Evolutionary conservation across 2,888 invertebrate genomes (phyloP).

Genomic region (Diadegma fenestrale): DNA sequence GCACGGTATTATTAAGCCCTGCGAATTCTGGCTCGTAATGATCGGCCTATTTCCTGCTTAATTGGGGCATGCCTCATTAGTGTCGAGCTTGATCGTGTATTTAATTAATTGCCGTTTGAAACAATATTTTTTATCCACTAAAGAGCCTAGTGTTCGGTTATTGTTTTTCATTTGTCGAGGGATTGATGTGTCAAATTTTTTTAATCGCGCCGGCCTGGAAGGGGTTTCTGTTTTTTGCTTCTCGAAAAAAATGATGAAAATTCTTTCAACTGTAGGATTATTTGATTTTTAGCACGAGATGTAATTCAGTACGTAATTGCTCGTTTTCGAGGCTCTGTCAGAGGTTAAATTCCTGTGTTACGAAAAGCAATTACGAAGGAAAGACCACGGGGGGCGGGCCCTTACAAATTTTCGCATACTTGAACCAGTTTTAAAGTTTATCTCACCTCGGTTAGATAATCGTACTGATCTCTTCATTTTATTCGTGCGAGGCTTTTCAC

Average conservation of each 20-base stretch:
- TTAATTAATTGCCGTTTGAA: background rate
- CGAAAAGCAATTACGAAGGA: constrained; percentile 43
- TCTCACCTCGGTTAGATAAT: constrained; percentile 16
- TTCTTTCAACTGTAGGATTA: background rate
- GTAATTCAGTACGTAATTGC: constrained; percentile 33
- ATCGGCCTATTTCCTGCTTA: constrained; percentile 2
- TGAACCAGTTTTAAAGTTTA: constrained; percentile 44
- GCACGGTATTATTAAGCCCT: constrained; percentile 29
- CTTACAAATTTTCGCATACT: constrained; percentile 51
- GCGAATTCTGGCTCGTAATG: constrained; percentile 6
- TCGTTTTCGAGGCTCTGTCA: constrained; percentile 31
- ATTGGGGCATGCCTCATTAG: background rate
- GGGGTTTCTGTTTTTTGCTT: background rate
- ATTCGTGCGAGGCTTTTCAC: constrained; percentile 1
- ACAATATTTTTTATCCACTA: background rate
- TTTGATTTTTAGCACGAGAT: constrained; percentile 14
- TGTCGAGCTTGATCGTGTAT: background rate
- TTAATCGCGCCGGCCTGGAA: background rate
- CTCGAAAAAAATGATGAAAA: background rate
- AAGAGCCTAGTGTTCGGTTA: background rate
- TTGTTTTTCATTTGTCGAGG: background rate
- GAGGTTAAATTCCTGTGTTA: constrained; percentile 40
- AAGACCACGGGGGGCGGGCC: constrained; percentile 1
- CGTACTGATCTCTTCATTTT: background rate
- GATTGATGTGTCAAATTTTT: background rate